Evolutionary conservation across 2,113 vertebrate genomes (phyloP), one percentile per base, ranked within the genome.

Genomic region (Sterna hirundo): DNA sequence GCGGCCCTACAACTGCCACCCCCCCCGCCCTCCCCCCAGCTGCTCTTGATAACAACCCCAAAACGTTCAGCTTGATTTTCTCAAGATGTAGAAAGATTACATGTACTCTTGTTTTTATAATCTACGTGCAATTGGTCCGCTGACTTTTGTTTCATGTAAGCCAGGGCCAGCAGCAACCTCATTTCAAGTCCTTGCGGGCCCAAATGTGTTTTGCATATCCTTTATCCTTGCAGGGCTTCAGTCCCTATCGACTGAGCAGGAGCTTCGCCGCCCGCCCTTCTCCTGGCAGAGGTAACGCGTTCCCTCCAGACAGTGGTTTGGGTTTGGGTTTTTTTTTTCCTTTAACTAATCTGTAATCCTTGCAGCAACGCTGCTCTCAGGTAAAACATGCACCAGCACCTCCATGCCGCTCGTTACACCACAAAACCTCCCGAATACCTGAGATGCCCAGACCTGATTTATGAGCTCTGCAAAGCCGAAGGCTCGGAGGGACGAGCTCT

Each of bases 371-470:
- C 38, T 55, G 49, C 66, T 38, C 61, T 29, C 52, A 12, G 34
- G 14, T 6, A 23, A 6, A 54, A 85, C 82, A 0, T 15, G 90
- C 87, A 62, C 30, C n/a, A 2, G 90, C 90, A 78, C 27, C 69
- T 85, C 75, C 10, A 0, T 4, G 13, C 27, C 5, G 40, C 81
- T 95, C 57, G 0, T n/a, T 51, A 55, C 38, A n/a, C 52, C 80
- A 1, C 70, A 44, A 26, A 92, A 46, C 11, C 78, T 84, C 74
- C 49, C 0, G 0, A 77, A 92, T 90, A 83, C 72, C 83, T 88
- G 95, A 69, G 86, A 61, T 94, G 96, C 88, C 95, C 77, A 15
- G 83, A 75, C 91, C 72, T 97, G 95, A 94, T 65, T 76, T 42
- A 15, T 11, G 77, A 87, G 91, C 86, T 68, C 34, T 9, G 40